These are phyloP conservation scores for Pseudolycoriella hygida DNA, from an alignment of 2,888 invertebrate genomes.

Conservation along the genomic window DNA sequence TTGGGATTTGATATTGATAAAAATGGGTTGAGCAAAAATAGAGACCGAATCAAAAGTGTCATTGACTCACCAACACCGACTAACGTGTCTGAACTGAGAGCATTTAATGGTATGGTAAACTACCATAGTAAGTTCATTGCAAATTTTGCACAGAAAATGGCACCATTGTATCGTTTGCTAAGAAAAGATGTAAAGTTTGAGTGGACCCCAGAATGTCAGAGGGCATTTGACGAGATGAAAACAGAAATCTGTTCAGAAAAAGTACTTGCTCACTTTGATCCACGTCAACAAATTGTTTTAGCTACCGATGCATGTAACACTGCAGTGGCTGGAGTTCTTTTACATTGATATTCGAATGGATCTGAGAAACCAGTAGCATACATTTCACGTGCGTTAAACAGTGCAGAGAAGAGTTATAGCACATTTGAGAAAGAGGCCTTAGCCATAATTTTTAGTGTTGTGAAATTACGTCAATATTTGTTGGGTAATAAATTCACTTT, in stretches of 20 bases:
- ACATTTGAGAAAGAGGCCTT: constrained; percentile 18
- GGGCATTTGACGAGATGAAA: constrained; percentile 15
- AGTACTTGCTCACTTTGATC: constrained; percentile 15
- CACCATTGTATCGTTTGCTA: too few relatives aligned
- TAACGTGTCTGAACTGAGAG: constrained; percentile 12
- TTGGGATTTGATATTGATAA: constrained; percentile 12
- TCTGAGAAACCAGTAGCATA: constrained; percentile 22
- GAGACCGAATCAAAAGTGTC: too few relatives aligned
- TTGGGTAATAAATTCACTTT: constrained; percentile 22
- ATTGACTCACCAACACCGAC: constrained; percentile 13
- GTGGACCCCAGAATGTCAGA: neutral
- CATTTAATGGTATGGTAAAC: constrained; percentile 19
- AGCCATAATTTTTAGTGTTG: constrained; percentile 20
- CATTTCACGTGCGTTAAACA: constrained; percentile 18
- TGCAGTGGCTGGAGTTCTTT: too few relatives aligned
- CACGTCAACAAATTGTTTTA: constrained; percentile 15
- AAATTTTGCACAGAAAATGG: constrained; percentile 8
- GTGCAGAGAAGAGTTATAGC: constrained; percentile 16
- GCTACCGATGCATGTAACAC: too few relatives aligned
- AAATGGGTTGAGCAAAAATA: constrained; percentile 13
- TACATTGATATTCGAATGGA: constrained; percentile 18
- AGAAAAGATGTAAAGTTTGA: neutral
- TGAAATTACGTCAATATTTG: constrained; percentile 23
- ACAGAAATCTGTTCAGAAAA: constrained; percentile 13
- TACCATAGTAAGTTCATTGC: constrained; percentile 23